phyloP scores from a whole-genome alignment of 2,888 invertebrate species.

The Polia nebulosa region DNA sequence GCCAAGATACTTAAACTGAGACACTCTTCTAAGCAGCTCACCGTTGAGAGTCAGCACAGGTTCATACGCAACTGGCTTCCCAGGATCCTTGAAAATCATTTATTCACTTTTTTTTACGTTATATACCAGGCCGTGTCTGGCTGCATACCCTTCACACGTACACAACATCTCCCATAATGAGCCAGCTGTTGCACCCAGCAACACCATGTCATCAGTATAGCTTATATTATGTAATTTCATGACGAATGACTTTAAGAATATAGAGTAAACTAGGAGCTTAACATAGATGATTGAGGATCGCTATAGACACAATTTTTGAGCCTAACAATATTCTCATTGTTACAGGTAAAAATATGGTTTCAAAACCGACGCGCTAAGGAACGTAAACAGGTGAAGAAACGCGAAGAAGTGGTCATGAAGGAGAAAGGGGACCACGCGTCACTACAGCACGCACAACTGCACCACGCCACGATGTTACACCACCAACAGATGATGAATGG shows the following conservation, averaged over 20 bases:
- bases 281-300: neutral
- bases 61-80: too few species aligned
- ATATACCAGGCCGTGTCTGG: too few species aligned
- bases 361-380: conserved; percentile 98
- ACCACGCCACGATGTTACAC: conserved; percentile 90
- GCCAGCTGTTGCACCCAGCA: too few species aligned
- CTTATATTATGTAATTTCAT: neutral
- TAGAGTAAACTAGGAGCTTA: neutral
- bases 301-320: neutral
- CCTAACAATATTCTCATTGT: conserved; percentile 34
- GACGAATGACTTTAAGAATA: neutral
- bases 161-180: too few species aligned
- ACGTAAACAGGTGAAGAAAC: conserved; percentile 96
- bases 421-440: conserved; percentile 91
- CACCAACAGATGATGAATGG: conserved; percentile 90
- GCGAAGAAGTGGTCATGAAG: conserved; percentile 93
- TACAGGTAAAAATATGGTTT: conserved; percentile 95
- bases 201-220: too few species aligned
- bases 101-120: too few species aligned
- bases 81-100: too few species aligned
- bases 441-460: conserved; percentile 88
- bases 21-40: too few species aligned
- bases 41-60: too few species aligned
- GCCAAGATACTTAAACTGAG: too few species aligned
- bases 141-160: too few species aligned